A percentile compares a stretch with the other conserved stretches of the same genome.
phyloP scores from a whole-genome alignment of 2,113 vertebrate species.

The Esox niger region DNA sequence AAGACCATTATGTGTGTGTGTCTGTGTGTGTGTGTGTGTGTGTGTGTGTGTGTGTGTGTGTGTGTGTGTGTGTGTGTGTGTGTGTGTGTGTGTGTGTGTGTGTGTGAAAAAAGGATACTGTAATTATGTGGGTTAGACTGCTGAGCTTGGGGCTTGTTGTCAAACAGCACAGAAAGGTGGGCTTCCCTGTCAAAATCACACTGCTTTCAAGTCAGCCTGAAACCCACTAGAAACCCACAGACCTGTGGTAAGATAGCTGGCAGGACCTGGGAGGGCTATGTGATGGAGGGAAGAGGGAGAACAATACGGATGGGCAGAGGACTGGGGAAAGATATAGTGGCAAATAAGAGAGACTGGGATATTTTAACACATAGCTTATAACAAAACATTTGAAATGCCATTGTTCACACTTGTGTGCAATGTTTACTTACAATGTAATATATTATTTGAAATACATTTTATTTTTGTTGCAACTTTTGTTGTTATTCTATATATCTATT shows the following conservation, averaged over 20 bases:
- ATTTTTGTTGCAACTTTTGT: too few relatives aligned
- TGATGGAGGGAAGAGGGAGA: background rate
- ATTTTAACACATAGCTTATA: too few relatives aligned
- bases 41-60: conserved; percentile 1
- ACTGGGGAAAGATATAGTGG: background rate
- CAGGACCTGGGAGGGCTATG: conserved; percentile 15
- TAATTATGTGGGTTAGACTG: conserved; percentile 5
- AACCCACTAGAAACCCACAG: conserved; percentile 25
- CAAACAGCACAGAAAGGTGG: background rate
- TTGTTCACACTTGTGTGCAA: too few relatives aligned
- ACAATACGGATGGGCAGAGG: background rate
- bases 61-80: background rate
- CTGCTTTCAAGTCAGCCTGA: background rate
- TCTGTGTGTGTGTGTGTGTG: background rate
- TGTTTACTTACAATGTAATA: too few relatives aligned
- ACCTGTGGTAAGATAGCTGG: conserved; percentile 19
- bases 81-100: background rate
- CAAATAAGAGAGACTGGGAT: too few relatives aligned
- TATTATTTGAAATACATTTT: too few relatives aligned
- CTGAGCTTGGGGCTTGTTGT: conserved; percentile 3
- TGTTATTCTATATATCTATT: too few relatives aligned
- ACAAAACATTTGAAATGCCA: too few relatives aligned
- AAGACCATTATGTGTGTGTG: background rate
- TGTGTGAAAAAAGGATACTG: conserved; percentile 2
- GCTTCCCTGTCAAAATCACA: background rate